phyloP scores from a whole-genome alignment of 2,888 invertebrate genomes.

The Dromius quadrimaculatus region DNA sequence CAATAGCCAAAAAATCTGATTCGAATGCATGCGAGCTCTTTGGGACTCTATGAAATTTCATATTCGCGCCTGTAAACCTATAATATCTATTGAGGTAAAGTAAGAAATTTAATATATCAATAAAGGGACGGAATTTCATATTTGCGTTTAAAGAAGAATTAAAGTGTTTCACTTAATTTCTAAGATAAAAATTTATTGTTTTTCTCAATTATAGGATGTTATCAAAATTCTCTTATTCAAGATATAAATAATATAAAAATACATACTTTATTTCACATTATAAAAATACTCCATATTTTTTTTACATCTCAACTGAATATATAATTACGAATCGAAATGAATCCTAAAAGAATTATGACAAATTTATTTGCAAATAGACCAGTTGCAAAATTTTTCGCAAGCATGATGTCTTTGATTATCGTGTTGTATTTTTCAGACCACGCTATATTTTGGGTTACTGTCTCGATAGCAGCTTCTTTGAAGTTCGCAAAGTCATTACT shows the following conservation, averaged over 20 bases:
- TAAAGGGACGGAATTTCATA: no score
- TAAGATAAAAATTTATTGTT: no score
- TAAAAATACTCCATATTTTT: neutral
- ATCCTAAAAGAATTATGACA: neutral
- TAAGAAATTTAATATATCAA: no score
- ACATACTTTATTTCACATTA: slow-evolving; percentile 5
- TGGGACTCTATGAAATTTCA: no score
- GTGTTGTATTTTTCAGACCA: slow-evolving; percentile 60
- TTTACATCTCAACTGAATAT: neutral
- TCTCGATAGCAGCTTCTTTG: slow-evolving; percentile 59
- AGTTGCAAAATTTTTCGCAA: neutral
- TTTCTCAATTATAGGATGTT: neutral
- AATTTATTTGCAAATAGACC: neutral
- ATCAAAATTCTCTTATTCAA: slow-evolving; percentile 13
- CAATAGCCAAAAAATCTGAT: no score
- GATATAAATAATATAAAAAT: slow-evolving; percentile 14
- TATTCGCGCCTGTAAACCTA: no score
- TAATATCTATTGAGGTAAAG: no score
- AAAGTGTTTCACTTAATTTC: no score
- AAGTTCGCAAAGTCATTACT: slow-evolving; percentile 1
- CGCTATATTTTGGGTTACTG: slow-evolving; percentile 61
- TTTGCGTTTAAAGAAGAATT: no score
- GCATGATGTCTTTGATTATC: slow-evolving; percentile 14
- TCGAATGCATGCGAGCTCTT: no score
- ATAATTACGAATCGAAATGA: neutral